Evolutionary conservation across 2,888 invertebrate genomes (phyloP), one percentile per base, ranked within the genome.

Genomic region (Phyllotreta cruciferae): DNA sequence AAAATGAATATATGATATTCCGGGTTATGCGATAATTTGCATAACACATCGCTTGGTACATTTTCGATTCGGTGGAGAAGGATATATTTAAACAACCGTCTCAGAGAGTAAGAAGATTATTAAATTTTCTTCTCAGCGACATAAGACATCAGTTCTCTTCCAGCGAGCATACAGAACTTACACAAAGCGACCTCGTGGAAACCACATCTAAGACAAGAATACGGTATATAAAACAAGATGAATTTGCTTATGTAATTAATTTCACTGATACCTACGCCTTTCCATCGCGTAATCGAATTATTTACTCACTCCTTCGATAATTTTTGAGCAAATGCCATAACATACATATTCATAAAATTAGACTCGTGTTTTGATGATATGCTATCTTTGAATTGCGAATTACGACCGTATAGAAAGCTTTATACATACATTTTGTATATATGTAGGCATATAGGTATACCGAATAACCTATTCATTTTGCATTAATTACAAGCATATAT

Each of bases 41-140:
- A 24, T 24, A 24, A 24, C 24, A 24, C 24, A 24, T 24, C 24
- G 24, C 24, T 24, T 4, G 24, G 24, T 47, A 47, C 47, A 13
- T n/a, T 3, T 24, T 1, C 8, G 4, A 13, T 47, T 47, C 24
- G 14, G 6, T 6, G 34, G 1, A 24, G 47, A 47, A 34, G 47
- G 8, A 47, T 34, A 13, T 47, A 47, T 24, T 47, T 47, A 47
- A 47, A 47, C 47, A 47, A 47, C 24, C 34, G 14, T 47, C 9
- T 47, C 34, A 1, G 4, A 6, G 47, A 47, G 13, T 14, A 47
- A 47, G 47, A 47, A 47, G 5, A 47, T 47, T 47, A 47, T 47
- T 47, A 47, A 47, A 47, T 47, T 47, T 47, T 47, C 47, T 47
- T 47, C 13, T 6, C 6, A 14, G 47, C 34, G 24, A 47, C 47